Base-by-base conservation (phyloP, 2,113 vertebrate genomes). In the Poeciliopsis occidentalis region DNA sequence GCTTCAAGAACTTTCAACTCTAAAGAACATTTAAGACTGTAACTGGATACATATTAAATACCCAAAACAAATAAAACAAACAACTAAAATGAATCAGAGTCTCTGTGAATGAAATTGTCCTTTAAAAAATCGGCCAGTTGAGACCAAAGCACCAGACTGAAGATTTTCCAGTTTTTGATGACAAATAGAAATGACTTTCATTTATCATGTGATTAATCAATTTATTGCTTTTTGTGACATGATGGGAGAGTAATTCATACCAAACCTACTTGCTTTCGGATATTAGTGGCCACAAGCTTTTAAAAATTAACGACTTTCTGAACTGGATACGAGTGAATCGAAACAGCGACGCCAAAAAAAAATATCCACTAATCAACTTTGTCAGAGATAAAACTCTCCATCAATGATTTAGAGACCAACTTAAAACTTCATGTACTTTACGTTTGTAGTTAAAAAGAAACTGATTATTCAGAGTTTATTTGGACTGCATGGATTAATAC, bases 371-470 rank as follows among this genome's bases (percentile, higher is more conserved):
- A 60, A 70, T 47, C 1, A 73, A 68, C 68, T 4, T 4, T 0
- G 12, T 73, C 22, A 37, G 32, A 64, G 4, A 24, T 12, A 32
- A 32, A 26, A 60, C 17, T 71, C 17, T 71, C 62, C 29, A 57
- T 41, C 77, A 73, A 70, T 84, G 26, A 51, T 1, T 67, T 26
- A 41, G 34, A 41, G 39, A 66, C 64, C 24, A 39, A 8, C 34
- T 26, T 12, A 66, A 12, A n/a, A 66, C 12, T 74, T 47, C 41
- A 26, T 39, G 19, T 51, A 11, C 68, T 32, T 73, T 60, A 73
- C 11, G 17, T 78, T 17, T 76, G 27, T 78, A 80, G 60, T 69
- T 67, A 12, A 29, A 65, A 73, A 83, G 79, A 67, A 74, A 80
- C 64, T 29, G 11, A 83, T 78, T 30, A 32, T 71, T 41, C 39